A percentile compares a stretch with the other conserved stretches of the same genome.
These are phyloP conservation scores for Silurus lanzhouensis DNA, from an alignment of 2,797 vertebrate genomes.

Conservation along the genomic window DNA sequence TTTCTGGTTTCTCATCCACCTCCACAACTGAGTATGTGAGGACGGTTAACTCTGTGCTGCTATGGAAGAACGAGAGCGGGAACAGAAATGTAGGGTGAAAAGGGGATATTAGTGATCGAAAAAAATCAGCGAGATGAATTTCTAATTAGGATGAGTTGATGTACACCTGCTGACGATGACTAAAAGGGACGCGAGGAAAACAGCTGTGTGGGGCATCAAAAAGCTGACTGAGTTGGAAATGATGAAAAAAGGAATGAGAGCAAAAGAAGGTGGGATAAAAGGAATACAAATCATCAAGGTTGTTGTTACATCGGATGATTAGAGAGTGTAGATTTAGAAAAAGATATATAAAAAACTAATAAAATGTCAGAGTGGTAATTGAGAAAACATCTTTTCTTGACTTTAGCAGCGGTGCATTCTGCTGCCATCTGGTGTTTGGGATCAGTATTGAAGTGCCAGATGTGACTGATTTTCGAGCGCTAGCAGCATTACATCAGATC, in stretches of 20 bases:
- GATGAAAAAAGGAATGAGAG: background rate
- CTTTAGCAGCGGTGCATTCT: constrained; percentile 37
- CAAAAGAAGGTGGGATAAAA: background rate
- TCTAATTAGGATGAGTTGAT: background rate
- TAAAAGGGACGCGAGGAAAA: constrained; percentile 11
- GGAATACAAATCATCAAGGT: background rate
- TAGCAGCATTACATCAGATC: background rate
- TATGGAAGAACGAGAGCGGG: constrained; percentile 8
- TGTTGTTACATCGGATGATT: background rate
- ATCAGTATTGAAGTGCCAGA: constrained; percentile 18
- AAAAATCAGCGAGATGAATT: background rate
- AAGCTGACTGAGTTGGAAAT: constrained; percentile 8
- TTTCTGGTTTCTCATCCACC: constrained; percentile 11
- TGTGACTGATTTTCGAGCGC: background rate
- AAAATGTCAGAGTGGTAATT: background rate
- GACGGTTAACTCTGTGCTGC: background rate
- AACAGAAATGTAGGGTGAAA: background rate
- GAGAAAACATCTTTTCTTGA: background rate
- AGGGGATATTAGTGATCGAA: background rate
- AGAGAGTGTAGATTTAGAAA: background rate
- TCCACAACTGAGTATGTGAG: constrained; percentile 14
- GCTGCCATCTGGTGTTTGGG: constrained; percentile 68
- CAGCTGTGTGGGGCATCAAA: background rate
- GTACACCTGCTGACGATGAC: constrained; percentile 22
- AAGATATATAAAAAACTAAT: background rate